phyloP scores from a whole-genome alignment of 1,140 invertebrate species.

The Batillaria attramentaria region DNA sequence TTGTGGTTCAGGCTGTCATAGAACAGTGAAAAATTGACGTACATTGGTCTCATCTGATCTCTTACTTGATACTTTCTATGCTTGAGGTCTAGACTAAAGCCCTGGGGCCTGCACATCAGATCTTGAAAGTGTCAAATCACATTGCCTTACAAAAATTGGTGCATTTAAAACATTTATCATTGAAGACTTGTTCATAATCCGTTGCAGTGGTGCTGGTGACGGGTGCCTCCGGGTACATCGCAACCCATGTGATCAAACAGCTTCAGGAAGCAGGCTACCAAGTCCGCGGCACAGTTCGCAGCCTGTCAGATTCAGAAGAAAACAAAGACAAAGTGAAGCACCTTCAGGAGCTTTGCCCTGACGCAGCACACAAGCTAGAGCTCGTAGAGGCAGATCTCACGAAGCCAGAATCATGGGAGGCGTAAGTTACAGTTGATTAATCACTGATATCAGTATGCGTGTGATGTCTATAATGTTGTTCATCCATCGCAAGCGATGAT shows the following conservation, averaged over 20 bases:
- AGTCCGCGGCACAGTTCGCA: slow-evolving; percentile 75
- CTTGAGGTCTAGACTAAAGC: too few species aligned
- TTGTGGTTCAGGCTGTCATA: too few species aligned
- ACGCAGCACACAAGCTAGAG: slow-evolving; percentile 73
- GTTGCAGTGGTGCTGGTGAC: slow-evolving; percentile 75
- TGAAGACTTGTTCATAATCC: background rate
- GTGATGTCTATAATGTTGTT: too few species aligned
- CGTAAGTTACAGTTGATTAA: slow-evolving; percentile 50
- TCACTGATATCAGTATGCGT: too few species aligned
- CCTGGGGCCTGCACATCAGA: too few species aligned
- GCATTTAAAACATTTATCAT: background rate
- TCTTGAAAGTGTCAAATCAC: too few species aligned
- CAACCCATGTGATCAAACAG: slow-evolving; percentile 74
- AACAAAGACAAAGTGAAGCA: slow-evolving; percentile 70
- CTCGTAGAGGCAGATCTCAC: slow-evolving; percentile 69
- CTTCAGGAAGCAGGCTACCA: slow-evolving; percentile 74
- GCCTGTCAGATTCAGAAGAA: slow-evolving; percentile 73
- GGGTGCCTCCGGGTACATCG: slow-evolving; percentile 76
- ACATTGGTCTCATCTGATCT: background rate
- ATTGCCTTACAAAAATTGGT: background rate
- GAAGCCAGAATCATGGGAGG: slow-evolving; percentile 68
- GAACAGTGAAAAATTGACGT: background rate
- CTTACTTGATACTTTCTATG: background rate
- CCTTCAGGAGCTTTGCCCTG: slow-evolving; percentile 69
- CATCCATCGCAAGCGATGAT: background rate